These are phyloP conservation scores for Phyllostomus discolor DNA, from an alignment of 2,113 vertebrate species.

Conservation along the genomic window DNA sequence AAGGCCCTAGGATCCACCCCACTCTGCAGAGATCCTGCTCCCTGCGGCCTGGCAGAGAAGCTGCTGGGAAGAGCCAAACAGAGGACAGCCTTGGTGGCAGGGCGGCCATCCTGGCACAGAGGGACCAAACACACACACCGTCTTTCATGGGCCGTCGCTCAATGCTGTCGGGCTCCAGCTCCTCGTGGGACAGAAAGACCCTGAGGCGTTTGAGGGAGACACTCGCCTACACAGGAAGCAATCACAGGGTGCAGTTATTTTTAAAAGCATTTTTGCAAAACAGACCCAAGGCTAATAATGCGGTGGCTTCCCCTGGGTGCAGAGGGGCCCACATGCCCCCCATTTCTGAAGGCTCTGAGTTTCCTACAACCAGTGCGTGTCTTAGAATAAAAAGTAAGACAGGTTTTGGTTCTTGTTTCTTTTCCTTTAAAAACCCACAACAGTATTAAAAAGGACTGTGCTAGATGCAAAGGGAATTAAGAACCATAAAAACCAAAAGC, in stretches of 20 bases:
- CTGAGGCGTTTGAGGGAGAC: conserved; percentile 94
- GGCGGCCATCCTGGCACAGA: fast-evolving
- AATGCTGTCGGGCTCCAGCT: conserved; percentile 90
- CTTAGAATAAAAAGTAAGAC: background rate
- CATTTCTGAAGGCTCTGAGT: background rate
- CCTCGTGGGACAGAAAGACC: conserved; percentile 94
- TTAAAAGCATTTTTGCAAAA: background rate
- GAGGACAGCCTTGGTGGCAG: background rate
- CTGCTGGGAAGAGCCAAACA: background rate
- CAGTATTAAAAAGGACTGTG: background rate
- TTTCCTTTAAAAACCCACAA: background rate
- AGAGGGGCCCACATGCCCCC: background rate
- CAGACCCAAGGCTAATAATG: fast-evolving
- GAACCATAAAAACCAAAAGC: background rate
- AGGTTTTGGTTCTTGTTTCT: background rate
- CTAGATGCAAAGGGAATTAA: background rate
- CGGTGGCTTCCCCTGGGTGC: background rate
- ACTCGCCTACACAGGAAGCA: conserved; percentile 83
- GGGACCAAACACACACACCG: conserved; percentile 67
- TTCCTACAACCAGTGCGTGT: fast-evolving
- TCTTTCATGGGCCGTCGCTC: conserved; percentile 74
- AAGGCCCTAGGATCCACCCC: background rate
- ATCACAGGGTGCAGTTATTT: background rate
- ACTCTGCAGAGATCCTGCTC: background rate
- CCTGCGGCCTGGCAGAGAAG: background rate